Base-by-base conservation (phyloP, 2,797 vertebrate species). In the Poliocrania exsul region DNA sequence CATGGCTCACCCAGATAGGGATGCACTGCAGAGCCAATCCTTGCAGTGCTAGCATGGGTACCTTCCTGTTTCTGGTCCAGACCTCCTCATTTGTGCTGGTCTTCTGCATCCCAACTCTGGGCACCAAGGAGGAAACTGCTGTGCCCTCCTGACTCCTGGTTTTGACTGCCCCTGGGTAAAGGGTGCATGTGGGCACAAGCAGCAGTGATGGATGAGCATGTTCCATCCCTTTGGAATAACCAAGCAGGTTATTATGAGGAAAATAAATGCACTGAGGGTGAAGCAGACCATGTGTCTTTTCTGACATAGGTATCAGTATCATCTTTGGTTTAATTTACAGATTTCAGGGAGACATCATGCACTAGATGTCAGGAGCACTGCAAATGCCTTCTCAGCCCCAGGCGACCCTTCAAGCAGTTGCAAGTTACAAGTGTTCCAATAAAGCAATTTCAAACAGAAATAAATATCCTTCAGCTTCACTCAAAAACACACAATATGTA, bases 341-440 rank as follows among this genome's bases (percentile, higher is more conserved):
- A 69, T 92, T 93, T 86, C 89, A 86, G 81, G 31, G 51, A 49
- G 13, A 54, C 54, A 89, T 94, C 82, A 66, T 40, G 44, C 31
- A 24, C 40, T 94, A 69, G 50, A 25, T 75, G 35, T 83, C 54
- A 94, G 85, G 54, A 78, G 26, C 62, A 35, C 37, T 83, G 80
- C 47, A 86, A 85, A 78, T 88, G 54, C 73, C 69, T 93, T 81
- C 90, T 74, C 28, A 85, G 92, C 94, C 93, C 94, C 69, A 66
- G 93, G 91, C 56, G 6, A 70, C 61, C 82, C 89, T 96, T 92
- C 54, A 67, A 91, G 86, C 81, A 61, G 64, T 83, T 80, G 72
- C 64, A 88, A 65, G 74, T 84, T 90, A 81, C 72, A 64, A 67
- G 31, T 82, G 75, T 93, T 94, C 73, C 81, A 61, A 40, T 82